Evolutionary conservation across 2,888 invertebrate species (phyloP), one percentile per base, ranked within the genome.

Genomic region (Emmelina monodactyla): DNA sequence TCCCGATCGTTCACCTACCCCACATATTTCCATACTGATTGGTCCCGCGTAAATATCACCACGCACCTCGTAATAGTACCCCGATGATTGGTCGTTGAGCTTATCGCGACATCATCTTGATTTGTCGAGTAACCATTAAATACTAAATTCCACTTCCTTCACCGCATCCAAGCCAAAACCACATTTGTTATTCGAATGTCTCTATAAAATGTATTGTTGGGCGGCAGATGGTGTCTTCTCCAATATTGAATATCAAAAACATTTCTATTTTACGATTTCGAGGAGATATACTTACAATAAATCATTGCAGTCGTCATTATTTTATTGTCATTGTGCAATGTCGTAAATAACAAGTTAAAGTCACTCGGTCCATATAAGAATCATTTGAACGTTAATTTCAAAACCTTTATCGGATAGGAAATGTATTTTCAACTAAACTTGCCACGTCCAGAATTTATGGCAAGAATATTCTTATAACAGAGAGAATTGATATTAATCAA

Each of bases 1-100:
- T 59, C 62, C 58, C 66, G 75, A 70, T 61, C 73, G 53, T 73
- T 78, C 75, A 71, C 70, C 71, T 65, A 75, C 68, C 70, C 69
- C 54, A 69, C 60, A 67, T 85, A 51, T 76, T 76, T 68, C 64
- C 73, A 76, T 73, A 72, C 66, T 70, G 75, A 76, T 76, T 72
- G 69, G 58, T 57, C 52, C 52, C 54, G 61, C 61, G 57, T 67
- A 67, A 67, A 69, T 64, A 66, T 62, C 59, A 62, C 60, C 55
- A 62, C 53, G 57, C 58, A 56, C 50, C 61, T 62, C 53, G 64
- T 65, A 68, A 70, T 61, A 63, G 54, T 54, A 69, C 60, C 65
- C 65, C 56, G 39, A 47, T 62, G 62, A 65, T 64, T 63, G 62
- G 59, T 62, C 54, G 53, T 48, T 59, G 62, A 63, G 45, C 62